Evolutionary conservation across 2,113 vertebrate genomes (phyloP), one percentile per base, ranked within the genome.

Genomic region (Mugil cephalus): DNA sequence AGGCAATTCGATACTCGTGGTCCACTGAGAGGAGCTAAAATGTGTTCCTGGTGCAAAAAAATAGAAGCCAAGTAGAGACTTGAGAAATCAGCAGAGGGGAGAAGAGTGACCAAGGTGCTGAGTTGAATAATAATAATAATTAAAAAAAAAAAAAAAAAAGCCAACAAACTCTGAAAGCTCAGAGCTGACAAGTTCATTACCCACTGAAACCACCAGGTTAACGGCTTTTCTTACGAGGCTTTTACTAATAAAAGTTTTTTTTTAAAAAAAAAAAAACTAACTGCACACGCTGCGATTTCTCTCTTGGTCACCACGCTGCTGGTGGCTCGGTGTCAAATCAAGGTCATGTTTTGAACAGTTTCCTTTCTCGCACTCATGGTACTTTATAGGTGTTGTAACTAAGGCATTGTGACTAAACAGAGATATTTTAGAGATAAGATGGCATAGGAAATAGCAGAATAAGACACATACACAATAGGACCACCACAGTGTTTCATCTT

Each of bases 61-160:
- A 53, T 88, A 90, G 88, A 82, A 87, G 72, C 82, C 65, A 36
- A 58, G 77, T 56, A 46, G 86, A 80, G 82, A 83, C 88, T 89
- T 81, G 88, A 90, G 81, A 85, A 91, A 88, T 88, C 84, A 84
- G 58, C 58, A 9, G 55, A 3, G 58, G 89, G 82, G 79, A 88
- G 74, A 80, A 52, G 71, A 83, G 61, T 69, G 43, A 86, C 79
- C 80, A 63, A 84, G 60, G 88, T 79, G 87, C 87, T 79, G 83
- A 90, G 91, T 87, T 90, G 91, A 93, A 93, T 89, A 93, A 92
- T 84, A 89, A 86, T 70, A 87, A n/a, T n/a, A n/a, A n/a, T n/a
- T n/a, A n/a, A n/a, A n/a, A n/a, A n/a, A 67, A 80, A 68, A 85
- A 74, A 80, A 59, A 7, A 88, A 73, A 76, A 90, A 86, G 76